A percentile compares a stretch with the other conserved stretches of the same genome.
Conservation (phyloP, 2,888 invertebrate species). For the Flexamia atlantica region DNA sequence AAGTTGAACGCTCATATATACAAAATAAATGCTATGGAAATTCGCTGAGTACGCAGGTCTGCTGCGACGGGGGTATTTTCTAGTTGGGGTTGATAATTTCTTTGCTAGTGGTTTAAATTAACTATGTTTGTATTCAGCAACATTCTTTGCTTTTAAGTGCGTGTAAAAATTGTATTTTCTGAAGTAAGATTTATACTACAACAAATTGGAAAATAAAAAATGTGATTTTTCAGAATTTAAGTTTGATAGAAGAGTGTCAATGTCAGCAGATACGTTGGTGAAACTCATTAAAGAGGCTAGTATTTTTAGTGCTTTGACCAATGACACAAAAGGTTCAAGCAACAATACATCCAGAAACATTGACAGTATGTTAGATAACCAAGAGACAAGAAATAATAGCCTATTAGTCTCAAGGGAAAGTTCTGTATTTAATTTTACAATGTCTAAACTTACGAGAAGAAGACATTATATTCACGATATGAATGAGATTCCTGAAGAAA, state of each 20-base stretch:
- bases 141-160: no score
- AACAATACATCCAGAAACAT: neutral
- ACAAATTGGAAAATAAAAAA: no score
- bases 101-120: no score
- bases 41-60: no score
- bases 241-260: neutral
- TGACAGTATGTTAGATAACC: neutral
- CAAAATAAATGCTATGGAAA: no score
- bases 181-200: no score
- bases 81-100: no score
- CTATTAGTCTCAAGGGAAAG: neutral
- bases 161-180: no score
- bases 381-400: neutral
- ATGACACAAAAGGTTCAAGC: neutral
- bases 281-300: neutral
- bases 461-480: neutral
- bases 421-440: neutral
- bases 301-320: neutral
- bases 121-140: no score
- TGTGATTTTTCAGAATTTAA: neutral
- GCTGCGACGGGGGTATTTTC: no score
- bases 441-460: neutral
- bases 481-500: constrained; percentile 21
- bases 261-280: neutral
- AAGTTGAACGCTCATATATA: no score